Percentiles rank a stretch among this genome's conserved stretches.
Conservation (phyloP, 2,113 vertebrate genomes). For the Poeciliopsis turrubarensis region DNA sequence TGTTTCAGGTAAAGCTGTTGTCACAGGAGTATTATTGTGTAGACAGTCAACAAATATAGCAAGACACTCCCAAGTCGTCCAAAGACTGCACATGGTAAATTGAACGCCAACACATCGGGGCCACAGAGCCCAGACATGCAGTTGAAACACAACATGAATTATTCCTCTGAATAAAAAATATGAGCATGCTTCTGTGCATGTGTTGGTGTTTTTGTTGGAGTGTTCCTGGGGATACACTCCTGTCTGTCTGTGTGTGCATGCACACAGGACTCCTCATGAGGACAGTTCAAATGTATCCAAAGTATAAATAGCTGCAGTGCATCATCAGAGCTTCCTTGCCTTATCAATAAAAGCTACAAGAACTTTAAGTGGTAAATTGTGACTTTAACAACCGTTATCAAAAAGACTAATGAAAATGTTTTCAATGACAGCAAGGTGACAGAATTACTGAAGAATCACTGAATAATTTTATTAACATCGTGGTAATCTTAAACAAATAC, state of each 20-base stretch:
- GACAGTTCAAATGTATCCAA: slow-evolving; percentile 14
- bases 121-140: not conserved
- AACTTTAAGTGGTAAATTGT: slow-evolving; percentile 13
- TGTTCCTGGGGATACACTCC: too few species aligned
- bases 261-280: slow-evolving; percentile 8
- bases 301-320: slow-evolving; percentile 4
- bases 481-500: slow-evolving; percentile 74
- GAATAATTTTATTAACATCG: slow-evolving; percentile 77
- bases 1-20: slow-evolving; percentile 4
- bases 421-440: slow-evolving; percentile 59
- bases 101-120: slow-evolving; percentile 4
- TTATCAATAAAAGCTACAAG: slow-evolving; percentile 12
- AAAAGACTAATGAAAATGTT: slow-evolving; percentile 4
- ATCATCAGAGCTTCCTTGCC: slow-evolving; percentile 17
- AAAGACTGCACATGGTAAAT: slow-evolving; percentile 17
- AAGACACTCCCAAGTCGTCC: not conserved
- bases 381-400: slow-evolving; percentile 40
- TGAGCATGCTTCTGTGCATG: slow-evolving; percentile 36
- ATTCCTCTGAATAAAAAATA: slow-evolving; percentile 45
- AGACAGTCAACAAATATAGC: not conserved
- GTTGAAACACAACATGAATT: slow-evolving; percentile 38
- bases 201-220: not conserved
- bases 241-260: slow-evolving; percentile 17
- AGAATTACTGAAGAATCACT: slow-evolving; percentile 73
- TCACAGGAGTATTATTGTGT: not conserved